Base-by-base conservation (phyloP, 2,888 invertebrate species). In the Molanna angustata region DNA sequence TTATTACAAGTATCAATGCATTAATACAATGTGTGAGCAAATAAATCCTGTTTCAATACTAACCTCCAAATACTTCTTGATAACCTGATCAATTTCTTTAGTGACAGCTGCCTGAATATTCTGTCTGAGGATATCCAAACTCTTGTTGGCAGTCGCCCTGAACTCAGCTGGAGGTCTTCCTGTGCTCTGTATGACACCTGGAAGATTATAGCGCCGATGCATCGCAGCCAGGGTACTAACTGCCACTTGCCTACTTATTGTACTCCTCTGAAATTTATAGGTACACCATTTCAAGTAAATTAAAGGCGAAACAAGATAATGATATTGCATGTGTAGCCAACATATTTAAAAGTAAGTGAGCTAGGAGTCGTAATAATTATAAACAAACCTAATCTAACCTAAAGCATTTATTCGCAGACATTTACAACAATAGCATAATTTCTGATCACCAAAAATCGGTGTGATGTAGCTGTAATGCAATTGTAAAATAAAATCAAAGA, bases 51-150 rank as follows among this genome's bases (percentile, higher is more conserved):
- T n/a, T n/a, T n/a, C 4, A 27, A 3, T 4, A 33, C 48, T 17
- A 66, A 87, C 88, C 70, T 88, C 86, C 54, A 89, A 72, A 70
- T 90, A 90, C 65, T 85, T 86, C 63, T 85, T 85, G 55, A 90
- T 82, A 44, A 90, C 82, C 68, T 80, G 80, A 70, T 88, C 84
- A 63, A 90, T 86, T 64, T 90, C 90, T 65, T 85, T 83, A 62
- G 89, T 89, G 32, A 90, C 86, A 42, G 82, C 82, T 57, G 82
- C 82, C 70, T 90, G 90, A 64, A 90, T 74, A 61, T 87, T 88
- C 67, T 85, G 85, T 43, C 90, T 69, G 39, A 90, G 67, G 63
- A 89, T 76, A 65, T 90, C 89, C 57, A 90, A 68, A 1, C 88
- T 88, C 66, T 86, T 86, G 43, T 83, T 82, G 11, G 87, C 80